Evolutionary conservation across 2,113 vertebrate species (phyloP), one percentile per base, ranked within the genome.

Genomic region (Xenopus borealis): DNA sequence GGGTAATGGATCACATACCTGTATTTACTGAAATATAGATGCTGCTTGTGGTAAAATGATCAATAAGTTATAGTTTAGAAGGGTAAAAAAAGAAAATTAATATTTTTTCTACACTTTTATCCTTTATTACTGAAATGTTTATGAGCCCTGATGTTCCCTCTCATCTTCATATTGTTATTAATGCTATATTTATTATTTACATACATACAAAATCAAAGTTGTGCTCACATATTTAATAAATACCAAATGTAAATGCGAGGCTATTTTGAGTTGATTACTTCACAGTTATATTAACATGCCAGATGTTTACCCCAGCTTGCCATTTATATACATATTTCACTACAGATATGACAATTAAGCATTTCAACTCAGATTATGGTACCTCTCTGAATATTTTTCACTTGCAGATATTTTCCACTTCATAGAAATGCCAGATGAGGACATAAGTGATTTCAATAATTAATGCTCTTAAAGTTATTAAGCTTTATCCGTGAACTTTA

Each of bases 221-320:
- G 47, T 45, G 27, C 62, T 33, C 27, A 18, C 14, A 50, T 65
- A 30, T 20, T 50, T 57, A 30, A 65, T 64, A 72, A 23, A 1
- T 33, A 57, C 69, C 61, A 75, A 57, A 63, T 76, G 53, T 17
- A 23, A 55, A 76, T 61, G 61, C 19, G 23, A 55, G 44, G 46
- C 59, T 76, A 69, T 30, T 13, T 62, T 52, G 30, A 75, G 67
- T 69, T 57, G 61, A 59, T 62, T 69, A 68, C 44, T 76, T 69
- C 59, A 69, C 62, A 45, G 69, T 62, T 64, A 69, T 75, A 44
- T 50, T 62, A 55, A 12, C 66, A 44, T 59, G 59, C 58, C 73
- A 76, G 66, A 69, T 76, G 73, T 76, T 76, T 63, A 63, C 46
- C 13, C 18, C 19, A 63, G 73, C 66, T 76, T 52, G 66, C 30